Percentiles rank a stretch among this genome's conserved stretches.
These are phyloP conservation scores for Ochropleura plecta DNA, from an alignment of 2,888 invertebrate species.

Conservation along the genomic window DNA sequence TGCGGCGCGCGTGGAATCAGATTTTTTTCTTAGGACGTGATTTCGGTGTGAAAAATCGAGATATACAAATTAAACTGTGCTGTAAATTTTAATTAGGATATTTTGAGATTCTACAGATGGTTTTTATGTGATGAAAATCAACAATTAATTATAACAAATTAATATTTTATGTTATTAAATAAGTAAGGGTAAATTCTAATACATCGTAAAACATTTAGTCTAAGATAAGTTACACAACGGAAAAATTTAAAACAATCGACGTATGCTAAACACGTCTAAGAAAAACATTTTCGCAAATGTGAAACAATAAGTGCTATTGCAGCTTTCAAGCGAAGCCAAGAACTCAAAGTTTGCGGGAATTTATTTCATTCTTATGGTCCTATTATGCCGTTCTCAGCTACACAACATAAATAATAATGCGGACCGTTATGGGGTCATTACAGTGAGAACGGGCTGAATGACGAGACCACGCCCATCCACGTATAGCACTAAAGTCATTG, in stretches of 20 bases:
- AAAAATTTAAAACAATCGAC: slow-evolving; percentile 71
- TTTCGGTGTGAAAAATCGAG: slow-evolving; percentile 12
- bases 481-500: slow-evolving; percentile 61
- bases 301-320: slow-evolving; percentile 87
- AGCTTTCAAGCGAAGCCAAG: slow-evolving; percentile 85
- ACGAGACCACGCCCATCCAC: slow-evolving; percentile 75
- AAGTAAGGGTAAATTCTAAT: background rate
- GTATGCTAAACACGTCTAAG: slow-evolving; percentile 79
- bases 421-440: slow-evolving; percentile 89
- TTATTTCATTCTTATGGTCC: slow-evolving; percentile 90
- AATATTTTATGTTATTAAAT: background rate
- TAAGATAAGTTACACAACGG: background rate
- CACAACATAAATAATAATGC: slow-evolving; percentile 90
- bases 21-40: slow-evolving; percentile 29
- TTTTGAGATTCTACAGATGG: background rate
- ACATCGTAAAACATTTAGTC: background rate
- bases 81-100: slow-evolving; percentile 15
- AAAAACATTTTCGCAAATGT: slow-evolving; percentile 82
- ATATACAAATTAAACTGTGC: background rate
- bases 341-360: slow-evolving; percentile 87
- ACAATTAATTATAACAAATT: background rate
- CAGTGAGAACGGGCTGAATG: slow-evolving; percentile 83
- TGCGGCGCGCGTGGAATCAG: slow-evolving; percentile 46
- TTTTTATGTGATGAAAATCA: background rate
- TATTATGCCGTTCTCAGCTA: slow-evolving; percentile 89